A percentile compares a stretch with the other conserved stretches of the same genome.
phyloP scores from a whole-genome alignment of 2,888 invertebrate species.

The Pheosia gnoma region DNA sequence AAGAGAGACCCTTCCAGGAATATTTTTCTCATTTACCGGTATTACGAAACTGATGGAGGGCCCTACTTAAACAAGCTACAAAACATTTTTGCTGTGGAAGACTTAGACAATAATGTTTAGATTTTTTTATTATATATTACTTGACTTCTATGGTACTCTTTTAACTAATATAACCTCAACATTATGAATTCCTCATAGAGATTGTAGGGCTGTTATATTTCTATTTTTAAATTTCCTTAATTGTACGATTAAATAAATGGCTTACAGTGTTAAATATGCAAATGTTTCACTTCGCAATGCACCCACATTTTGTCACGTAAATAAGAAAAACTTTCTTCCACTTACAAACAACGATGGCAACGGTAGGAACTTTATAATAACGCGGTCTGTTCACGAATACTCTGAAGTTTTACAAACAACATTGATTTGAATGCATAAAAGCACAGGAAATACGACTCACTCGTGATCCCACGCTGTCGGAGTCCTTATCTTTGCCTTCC shows the following conservation, averaged over 20 bases:
- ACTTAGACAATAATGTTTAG: not conserved
- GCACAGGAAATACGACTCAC: conserved; percentile 46
- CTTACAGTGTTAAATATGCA: no score
- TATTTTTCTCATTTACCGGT: not conserved
- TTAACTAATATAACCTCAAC: no score
- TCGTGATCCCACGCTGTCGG: conserved; percentile 56
- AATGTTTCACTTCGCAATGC: no score
- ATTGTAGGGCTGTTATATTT: no score
- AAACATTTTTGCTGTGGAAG: not conserved
- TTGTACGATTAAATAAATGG: no score
- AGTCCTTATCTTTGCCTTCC: conserved; percentile 72
- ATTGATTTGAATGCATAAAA: conserved; percentile 16
- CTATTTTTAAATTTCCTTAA: no score
- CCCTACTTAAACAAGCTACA: not conserved
- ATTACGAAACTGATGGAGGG: not conserved
- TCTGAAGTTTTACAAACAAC: conserved; percentile 15
- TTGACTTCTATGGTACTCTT: no score
- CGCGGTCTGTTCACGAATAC: conserved; percentile 13
- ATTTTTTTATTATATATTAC: no score
- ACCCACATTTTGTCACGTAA: no score
- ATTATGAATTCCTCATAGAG: no score
- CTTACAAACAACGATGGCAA: not conserved
- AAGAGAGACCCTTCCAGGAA: not conserved
- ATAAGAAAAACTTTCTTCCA: not conserved
- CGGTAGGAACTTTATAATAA: not conserved